Evolutionary conservation across 2,888 invertebrate genomes (phyloP), one percentile per base, ranked within the genome.

Genomic region (Eilema sororculum): DNA sequence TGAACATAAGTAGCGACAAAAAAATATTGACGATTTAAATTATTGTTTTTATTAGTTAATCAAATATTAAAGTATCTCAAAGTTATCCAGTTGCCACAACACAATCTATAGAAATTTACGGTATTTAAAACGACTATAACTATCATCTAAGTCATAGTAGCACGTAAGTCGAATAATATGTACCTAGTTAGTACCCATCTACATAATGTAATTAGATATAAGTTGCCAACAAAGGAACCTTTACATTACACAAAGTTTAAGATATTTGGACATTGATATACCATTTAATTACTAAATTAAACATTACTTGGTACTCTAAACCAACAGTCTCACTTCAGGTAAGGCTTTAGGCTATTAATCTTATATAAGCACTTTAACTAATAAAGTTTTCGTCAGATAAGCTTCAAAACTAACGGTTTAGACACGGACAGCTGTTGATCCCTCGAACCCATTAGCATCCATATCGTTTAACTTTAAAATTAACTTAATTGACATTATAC

Each of bases 301-400:
- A 82, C 83, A 86, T 86, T 84, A 87, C 86, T 85, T 81, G 81
- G 80, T 74, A 79, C 73, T 87, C 84, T 82, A 81, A 82, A 81
- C 78, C 79, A 77, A 76, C 82, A 78, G 81, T 79, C 77, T 84
- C 82, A 82, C 87, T 88, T 84, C 79, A 81, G 82, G 81, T 79
- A 75, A 72, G 74, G 80, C 78, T 83, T 81, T 82, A 78, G 83
- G 81, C 87, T 84, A 88, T 90, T 90, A 91, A 91, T 91, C 90
- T 89, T 86, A 85, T 85, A 87, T 89, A 88, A 90, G 87, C 86
- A 84, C 84, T 86, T 84, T 85, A 85, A 89, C 89, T 90, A 89
- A 90, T 88, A 87, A 91, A 90, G 89, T 90, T 91, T 90, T 87
- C 85, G 82, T 72, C 78, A 80, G 87, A 86, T 90, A 90, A 91